Conservation (phyloP, 1,140 invertebrate species). For the Drosophila orosa region DNA sequence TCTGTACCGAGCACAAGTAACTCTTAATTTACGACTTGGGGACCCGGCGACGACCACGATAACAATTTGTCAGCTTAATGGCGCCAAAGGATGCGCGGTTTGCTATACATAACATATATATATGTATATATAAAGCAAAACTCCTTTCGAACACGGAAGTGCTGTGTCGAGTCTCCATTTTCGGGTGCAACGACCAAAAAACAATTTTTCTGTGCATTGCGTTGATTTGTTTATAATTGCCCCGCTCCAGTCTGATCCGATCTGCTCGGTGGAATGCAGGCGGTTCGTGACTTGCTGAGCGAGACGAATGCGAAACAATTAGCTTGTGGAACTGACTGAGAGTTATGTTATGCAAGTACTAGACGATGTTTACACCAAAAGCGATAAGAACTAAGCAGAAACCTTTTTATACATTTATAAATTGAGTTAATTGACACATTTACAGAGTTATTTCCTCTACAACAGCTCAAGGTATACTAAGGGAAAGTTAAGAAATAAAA, state of each 20-base stretch:
- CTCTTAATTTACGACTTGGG: constrained; percentile 76
- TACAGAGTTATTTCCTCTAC: neutral
- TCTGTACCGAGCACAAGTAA: constrained; percentile 43
- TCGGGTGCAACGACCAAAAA: constrained; percentile 48
- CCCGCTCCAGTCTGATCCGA: constrained; percentile 25
- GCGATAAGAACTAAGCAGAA: constrained; percentile 7
- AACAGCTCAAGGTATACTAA: neutral
- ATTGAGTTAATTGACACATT: neutral
- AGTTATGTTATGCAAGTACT: constrained; percentile 14
- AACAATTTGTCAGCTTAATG: constrained; percentile 83
- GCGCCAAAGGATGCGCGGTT: constrained; percentile 69
- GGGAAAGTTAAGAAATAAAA: neutral
- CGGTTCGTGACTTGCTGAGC: constrained; percentile 71
- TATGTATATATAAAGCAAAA: neutral
- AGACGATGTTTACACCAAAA: neutral
- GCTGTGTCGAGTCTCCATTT: constrained; percentile 15
- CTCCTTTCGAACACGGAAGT: constrained; percentile 56
- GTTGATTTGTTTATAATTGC: constrained; percentile 59
- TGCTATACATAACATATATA: neutral
- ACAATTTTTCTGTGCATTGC: constrained; percentile 51
- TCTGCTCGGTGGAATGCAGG: constrained; percentile 44
- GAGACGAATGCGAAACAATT: constrained; percentile 78
- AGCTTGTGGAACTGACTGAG: constrained; percentile 10
- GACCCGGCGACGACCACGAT: constrained; percentile 59
- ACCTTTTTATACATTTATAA: neutral